A percentile compares a stretch with the other conserved stretches of the same genome.
phyloP scores from a whole-genome alignment of 2,888 invertebrate species.

The Fabriciana adippe region DNA sequence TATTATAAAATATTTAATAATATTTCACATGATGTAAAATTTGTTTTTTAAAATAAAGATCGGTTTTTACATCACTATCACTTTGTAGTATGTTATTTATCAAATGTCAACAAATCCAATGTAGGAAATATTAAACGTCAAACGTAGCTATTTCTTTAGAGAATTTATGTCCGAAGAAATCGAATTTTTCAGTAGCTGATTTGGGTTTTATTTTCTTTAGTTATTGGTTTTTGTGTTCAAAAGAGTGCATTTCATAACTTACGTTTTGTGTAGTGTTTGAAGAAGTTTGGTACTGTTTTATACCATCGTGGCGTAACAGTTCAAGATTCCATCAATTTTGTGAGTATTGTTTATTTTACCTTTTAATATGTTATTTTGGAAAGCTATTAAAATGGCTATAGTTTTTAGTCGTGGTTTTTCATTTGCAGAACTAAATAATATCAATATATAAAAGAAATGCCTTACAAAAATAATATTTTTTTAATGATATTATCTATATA shows the following conservation, averaged over 20 bases:
- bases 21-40: not conserved
- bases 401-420: too few species aligned
- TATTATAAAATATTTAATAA: too few species aligned
- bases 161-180: constrained; percentile 1
- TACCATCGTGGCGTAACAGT: constrained; percentile 28
- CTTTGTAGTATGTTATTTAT: too few species aligned
- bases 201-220: not conserved
- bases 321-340: constrained; percentile 42
- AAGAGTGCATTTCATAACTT: not conserved
- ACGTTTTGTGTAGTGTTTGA: constrained; percentile 30
- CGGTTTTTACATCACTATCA: constrained; percentile 20
- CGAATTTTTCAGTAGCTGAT: not conserved
- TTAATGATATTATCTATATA: too few species aligned
- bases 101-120: not conserved
- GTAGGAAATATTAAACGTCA: constrained; percentile 1
- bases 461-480: too few species aligned
- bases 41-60: not conserved
- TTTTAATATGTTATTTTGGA: too few species aligned
- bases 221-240: not conserved
- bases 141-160: not conserved
- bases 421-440: too few species aligned
- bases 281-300: constrained; percentile 21
- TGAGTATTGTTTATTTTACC: constrained; percentile 35
- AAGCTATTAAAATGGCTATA: too few species aligned
- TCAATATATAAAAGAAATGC: too few species aligned